phyloP scores from a whole-genome alignment of 2,888 invertebrate species.

The Epistrophella euchroma region DNA sequence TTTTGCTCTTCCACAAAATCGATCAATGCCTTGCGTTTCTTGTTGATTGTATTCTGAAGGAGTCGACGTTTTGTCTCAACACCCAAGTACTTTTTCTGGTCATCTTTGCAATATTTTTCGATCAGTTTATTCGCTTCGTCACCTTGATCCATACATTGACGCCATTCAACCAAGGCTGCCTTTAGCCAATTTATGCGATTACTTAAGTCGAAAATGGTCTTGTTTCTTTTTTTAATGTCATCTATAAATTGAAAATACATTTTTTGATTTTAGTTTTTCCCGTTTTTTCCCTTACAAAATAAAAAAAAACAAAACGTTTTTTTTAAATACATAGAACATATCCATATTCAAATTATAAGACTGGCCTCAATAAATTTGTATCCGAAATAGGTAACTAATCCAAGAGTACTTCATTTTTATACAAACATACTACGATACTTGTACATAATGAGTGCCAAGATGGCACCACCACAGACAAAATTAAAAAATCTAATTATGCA shows the following conservation, averaged over 20 bases:
- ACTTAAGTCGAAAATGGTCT: constrained; percentile 87
- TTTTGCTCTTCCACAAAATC: constrained; percentile 84
- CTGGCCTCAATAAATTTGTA: too few relatives aligned
- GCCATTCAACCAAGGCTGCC: constrained; percentile 88
- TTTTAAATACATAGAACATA: too few relatives aligned
- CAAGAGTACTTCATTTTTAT: too few relatives aligned
- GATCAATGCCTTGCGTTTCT: constrained; percentile 84
- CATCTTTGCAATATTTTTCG: constrained; percentile 89
- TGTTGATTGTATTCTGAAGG: constrained; percentile 84
- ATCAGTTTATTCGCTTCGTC: constrained; percentile 89
- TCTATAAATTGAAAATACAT: constrained; percentile 72
- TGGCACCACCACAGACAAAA: too few relatives aligned
- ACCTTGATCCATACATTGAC: constrained; percentile 88
- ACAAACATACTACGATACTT: too few relatives aligned
- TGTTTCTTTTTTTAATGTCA: constrained; percentile 85
- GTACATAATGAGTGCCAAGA: too few relatives aligned
- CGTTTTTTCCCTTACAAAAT: too few relatives aligned
- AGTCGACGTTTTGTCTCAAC: constrained; percentile 85
- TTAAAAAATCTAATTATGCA: too few relatives aligned
- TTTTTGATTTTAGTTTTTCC: too few relatives aligned
- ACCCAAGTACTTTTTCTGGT: constrained; percentile 87
- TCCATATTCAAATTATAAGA: too few relatives aligned
- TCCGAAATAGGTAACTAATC: too few relatives aligned
- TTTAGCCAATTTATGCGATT: constrained; percentile 87
- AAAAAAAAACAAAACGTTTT: too few relatives aligned